Evolutionary conservation across 2,113 vertebrate species (phyloP).

Genomic region (Motacilla alba): DNA sequence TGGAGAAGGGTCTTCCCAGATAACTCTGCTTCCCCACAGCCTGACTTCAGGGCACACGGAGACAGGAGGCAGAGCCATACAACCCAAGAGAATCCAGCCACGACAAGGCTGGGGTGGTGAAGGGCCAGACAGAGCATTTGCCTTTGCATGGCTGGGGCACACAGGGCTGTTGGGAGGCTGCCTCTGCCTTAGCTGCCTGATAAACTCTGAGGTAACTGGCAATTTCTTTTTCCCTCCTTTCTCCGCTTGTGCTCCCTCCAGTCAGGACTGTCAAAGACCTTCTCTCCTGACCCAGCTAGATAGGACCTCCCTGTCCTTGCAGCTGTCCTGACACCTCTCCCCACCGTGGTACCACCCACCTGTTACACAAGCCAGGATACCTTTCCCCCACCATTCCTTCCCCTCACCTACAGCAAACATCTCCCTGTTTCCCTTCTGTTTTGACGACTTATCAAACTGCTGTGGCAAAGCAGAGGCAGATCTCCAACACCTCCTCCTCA

Average conservation of each 20-base stretch:
- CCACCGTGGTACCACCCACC: neutral
- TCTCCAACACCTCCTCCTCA: neutral
- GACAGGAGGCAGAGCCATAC: neutral
- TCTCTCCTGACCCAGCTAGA: accelerated
- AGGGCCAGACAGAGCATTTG: neutral
- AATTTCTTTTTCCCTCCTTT: neutral
- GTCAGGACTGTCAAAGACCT: neutral
- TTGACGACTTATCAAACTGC: neutral
- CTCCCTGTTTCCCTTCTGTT: neutral
- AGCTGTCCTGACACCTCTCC: neutral
- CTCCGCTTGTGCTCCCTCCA: neutral
- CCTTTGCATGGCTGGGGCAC: accelerated
- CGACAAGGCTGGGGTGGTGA: accelerated
- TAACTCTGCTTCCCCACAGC: neutral
- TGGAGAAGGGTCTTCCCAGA: neutral
- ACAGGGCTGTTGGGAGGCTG: neutral
- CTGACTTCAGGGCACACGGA: neutral
- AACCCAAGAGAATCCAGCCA: neutral
- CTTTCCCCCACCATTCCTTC: neutral
- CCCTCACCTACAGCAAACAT: neutral
- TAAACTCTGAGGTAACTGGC: neutral
- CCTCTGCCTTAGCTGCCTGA: neutral
- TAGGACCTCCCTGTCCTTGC: neutral
- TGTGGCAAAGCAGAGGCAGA: neutral
- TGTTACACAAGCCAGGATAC: neutral